Evolutionary conservation across 2,888 invertebrate genomes (phyloP), one percentile per base, ranked within the genome.

Genomic region (Meloe dianella): DNA sequence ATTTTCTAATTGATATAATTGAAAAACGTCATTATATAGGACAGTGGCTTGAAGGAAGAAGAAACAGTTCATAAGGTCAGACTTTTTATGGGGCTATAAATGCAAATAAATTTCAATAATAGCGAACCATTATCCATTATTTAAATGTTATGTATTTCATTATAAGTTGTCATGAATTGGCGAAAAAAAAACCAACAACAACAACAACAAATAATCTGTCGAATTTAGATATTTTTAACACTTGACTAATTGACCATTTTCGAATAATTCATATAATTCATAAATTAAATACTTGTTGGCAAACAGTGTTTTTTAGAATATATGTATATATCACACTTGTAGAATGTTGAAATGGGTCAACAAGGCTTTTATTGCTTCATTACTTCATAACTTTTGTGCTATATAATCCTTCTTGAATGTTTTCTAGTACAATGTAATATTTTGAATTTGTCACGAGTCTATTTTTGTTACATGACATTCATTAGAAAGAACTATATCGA

Each of bases 401-500:
- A 1, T 54, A 54, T 22, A 54, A 14, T 54, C 51, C 24, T 24
- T 24, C 20, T 54, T 24, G 14, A 54, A 22, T 22, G 47, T 22
- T 51, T 51, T 10, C 10, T 27, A 27, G 27, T 27, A 27, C 27
- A 27, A 27, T 4, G 8, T 9, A 10, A 22, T 54, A 10, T 54
- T 54, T 22, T 54, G 12, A 54, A 54, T 54, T 54, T 22, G 54
- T 54, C 54, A 54, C 12, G 12, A 9, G 3, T 20, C n/a, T 54
- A 54, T 54, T 54, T 54, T 54, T 24, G 10, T 54, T 22, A 10
- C 47, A 22, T 51, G 47, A 51, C 47, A 51, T 51, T 51, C n/a
- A 51, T 51, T 9, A 1, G 20, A 51, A 20, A 1, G 20, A 51
- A 20, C 10, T 17, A 22, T 51, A 51, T 22, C 47, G 22, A 51